A percentile compares a stretch with the other conserved stretches of the same genome.
These are phyloP conservation scores for Parapristionchus giblindavisi DNA, from an alignment of 2,888 invertebrate species.

Conservation along the genomic window DNA sequence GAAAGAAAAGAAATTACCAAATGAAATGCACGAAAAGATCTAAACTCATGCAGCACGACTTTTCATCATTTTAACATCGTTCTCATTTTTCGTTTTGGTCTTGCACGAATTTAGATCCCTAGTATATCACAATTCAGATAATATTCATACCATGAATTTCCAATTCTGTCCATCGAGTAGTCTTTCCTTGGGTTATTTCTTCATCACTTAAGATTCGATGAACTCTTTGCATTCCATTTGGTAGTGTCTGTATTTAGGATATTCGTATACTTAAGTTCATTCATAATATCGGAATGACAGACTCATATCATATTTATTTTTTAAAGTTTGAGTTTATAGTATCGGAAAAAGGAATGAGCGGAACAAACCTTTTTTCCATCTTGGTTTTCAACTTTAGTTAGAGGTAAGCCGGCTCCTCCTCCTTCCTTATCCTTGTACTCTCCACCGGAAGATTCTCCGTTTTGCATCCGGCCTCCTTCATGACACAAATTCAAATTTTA, in stretches of 20 bases:
- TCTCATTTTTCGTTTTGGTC: neutral
- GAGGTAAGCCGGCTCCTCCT: conserved; percentile 56
- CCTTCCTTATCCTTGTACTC: conserved; percentile 54
- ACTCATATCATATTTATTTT: neutral
- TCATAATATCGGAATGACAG: too few species aligned
- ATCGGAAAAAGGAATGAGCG: neutral
- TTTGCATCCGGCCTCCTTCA: conserved; percentile 42
- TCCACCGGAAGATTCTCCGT: conserved; percentile 42
- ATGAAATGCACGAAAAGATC: too few species aligned
- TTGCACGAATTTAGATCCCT: neutral
- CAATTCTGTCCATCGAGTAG: conserved; percentile 64
- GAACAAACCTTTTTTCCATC: conserved; percentile 47
- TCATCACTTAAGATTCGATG: conserved; percentile 65
- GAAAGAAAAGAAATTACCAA: too few species aligned
- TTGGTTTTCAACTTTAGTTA: conserved; percentile 55
- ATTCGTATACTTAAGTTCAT: too few species aligned
- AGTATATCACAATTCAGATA: neutral
- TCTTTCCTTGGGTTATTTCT: conserved; percentile 58
- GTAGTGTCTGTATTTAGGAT: conserved; percentile 44
- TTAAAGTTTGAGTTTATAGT: neutral
- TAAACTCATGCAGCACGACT: too few species aligned
- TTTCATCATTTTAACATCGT: neutral
- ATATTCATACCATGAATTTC: conserved; percentile 65
- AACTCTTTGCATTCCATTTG: conserved; percentile 60
- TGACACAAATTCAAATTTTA: neutral